phyloP scores from a whole-genome alignment of 2,797 vertebrate species.

The Sebastes flavidus region DNA sequence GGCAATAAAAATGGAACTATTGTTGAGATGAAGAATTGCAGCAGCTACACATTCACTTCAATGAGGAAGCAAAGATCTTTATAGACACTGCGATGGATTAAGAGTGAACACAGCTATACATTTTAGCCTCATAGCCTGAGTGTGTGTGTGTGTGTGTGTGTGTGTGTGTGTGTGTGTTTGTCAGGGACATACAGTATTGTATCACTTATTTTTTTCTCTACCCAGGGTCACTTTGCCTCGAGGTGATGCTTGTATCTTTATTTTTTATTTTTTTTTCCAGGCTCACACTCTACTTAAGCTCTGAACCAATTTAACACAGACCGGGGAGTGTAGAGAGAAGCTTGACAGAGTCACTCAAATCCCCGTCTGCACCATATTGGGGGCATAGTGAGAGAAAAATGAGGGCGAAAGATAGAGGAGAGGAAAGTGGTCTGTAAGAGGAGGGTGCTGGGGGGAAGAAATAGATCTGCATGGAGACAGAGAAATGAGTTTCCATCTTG shows the following conservation, averaged over 20 bases:
- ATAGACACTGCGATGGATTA: neutral
- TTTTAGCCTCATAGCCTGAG: neutral
- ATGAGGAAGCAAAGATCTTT: neutral
- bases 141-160: conserved; percentile 1
- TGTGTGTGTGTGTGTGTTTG: conserved; percentile 24
- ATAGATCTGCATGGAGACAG: conserved; percentile 31
- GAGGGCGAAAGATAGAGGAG: conserved; percentile 51
- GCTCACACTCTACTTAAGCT: conserved; percentile 69
- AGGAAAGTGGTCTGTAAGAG: conserved; percentile 30
- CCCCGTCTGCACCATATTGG: conserved; percentile 60
- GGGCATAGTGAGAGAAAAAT: conserved; percentile 51
- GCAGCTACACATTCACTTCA: neutral
- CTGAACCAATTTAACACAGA: conserved; percentile 74
- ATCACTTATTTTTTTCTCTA: conserved; percentile 2
- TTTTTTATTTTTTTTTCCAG: conserved; percentile 27
- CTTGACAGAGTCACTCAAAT: conserved; percentile 74
- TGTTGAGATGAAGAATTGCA: neutral
- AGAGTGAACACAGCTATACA: neutral
- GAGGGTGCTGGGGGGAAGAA: neutral
- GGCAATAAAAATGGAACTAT: neutral
- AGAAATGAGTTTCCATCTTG: neutral
- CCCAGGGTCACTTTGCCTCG: conserved; percentile 71
- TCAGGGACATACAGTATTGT: conserved; percentile 18
- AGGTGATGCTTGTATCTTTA: conserved; percentile 62
- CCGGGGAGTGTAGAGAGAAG: conserved; percentile 51